Evolutionary conservation across 2,888 invertebrate species (phyloP).

Genomic region (Tridacna gigas): DNA sequence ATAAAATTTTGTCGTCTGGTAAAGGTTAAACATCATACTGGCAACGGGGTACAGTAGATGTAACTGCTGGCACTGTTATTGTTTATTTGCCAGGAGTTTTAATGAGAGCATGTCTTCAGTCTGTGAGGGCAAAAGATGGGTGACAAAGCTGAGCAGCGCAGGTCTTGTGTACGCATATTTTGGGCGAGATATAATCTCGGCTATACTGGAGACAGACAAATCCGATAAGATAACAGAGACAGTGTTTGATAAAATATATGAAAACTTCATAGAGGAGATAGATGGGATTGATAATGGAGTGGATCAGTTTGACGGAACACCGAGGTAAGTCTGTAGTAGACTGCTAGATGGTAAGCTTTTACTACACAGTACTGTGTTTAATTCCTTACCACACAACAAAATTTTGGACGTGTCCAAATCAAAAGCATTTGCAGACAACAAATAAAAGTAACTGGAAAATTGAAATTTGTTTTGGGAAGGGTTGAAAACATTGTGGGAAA

Average conservation of each 20-base stretch:
- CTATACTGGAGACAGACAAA: slow-evolving; percentile 67
- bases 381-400: too few species aligned
- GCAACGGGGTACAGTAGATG: too few species aligned
- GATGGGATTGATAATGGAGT: slow-evolving; percentile 99
- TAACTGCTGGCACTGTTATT: too few species aligned
- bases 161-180: slow-evolving; percentile 96
- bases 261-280: slow-evolving; percentile 94
- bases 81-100: slow-evolving; percentile 83
- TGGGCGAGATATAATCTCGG: slow-evolving; percentile 89
- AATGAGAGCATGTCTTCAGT: slow-evolving; percentile 84
- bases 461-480: neutral
- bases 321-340: slow-evolving; percentile 73
- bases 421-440: too few species aligned
- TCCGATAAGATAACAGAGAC: slow-evolving; percentile 76
- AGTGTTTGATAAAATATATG: slow-evolving; percentile 89
- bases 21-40: too few species aligned
- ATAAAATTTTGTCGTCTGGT: too few species aligned
- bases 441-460: too few species aligned
- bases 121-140: slow-evolving; percentile 80
- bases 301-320: slow-evolving; percentile 89
- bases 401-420: too few species aligned
- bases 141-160: slow-evolving; percentile 94
- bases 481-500: neutral
- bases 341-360: neutral
- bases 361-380: neutral